Evolutionary conservation across 1,140 invertebrate genomes (phyloP), one percentile per base, ranked within the genome.

Genomic region (Saxidomus purpurata): DNA sequence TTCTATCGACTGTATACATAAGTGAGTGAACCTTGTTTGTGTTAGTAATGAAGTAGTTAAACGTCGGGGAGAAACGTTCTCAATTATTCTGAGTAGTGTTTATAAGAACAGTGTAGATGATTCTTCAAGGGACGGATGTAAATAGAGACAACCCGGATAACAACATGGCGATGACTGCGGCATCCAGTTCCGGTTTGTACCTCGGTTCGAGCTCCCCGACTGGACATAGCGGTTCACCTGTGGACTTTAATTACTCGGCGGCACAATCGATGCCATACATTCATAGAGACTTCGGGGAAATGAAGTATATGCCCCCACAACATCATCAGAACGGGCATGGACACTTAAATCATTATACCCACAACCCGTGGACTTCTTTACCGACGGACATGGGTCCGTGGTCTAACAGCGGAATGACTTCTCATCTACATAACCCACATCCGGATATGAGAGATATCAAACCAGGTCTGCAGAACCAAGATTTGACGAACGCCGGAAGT

Each of bases 351-450:
- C 93, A 94, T 80, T 95, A 81, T 63, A 63, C 94, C 71, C 96
- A 97, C 85, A 98, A 98, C 96, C 98, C 98, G 0, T 98, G 98
- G 98, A 97, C 97, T 93, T 95, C 98, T 92, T 97, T 93, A 87
- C 90, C 94, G 43, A 92, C 91, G 97, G 98, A 98, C 95, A 97
- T 97, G 3, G 93, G 93, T n/a, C 95, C 95, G 71, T 98, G 98
- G 98, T 97, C 87, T 22, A 93, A 91, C 97, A 28, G 97, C 97
- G 91, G 90, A 52, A 92, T 90, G 91, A 79, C n/a, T 63, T 90
- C 89, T 17, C 91, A 93, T 38, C 89, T 90, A 28, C 92, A 91
- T 59, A 91, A 83, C 76, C 86, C 90, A 69, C 91, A 90, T 69
- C 91, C 91, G 59, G 94, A 92, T 43, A 94, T 92, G 38, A 94